phyloP scores from a whole-genome alignment of 2,888 invertebrate genomes.

The Trichogramma dendrolimi region DNA sequence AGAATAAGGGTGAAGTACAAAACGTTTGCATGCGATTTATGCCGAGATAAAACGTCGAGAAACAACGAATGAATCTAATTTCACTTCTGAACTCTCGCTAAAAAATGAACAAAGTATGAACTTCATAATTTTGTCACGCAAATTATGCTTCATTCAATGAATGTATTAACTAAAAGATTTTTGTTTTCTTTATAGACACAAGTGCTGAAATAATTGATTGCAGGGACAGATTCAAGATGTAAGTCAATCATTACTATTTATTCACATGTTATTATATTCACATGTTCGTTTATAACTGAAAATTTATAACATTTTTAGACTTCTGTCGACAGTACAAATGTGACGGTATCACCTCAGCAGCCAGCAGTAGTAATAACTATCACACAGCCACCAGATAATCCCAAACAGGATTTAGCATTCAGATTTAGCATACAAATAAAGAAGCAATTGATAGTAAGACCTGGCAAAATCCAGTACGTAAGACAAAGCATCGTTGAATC shows the following conservation, averaged over 20 bases:
- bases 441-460: too few relatives aligned
- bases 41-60: constrained; percentile 45
- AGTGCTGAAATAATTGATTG: constrained; percentile 12
- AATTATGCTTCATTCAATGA: too few relatives aligned
- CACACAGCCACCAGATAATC: too few relatives aligned
- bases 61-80: constrained; percentile 14
- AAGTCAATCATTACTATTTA: constrained; percentile 29
- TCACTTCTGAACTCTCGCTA: not conserved
- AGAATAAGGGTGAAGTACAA: constrained; percentile 68
- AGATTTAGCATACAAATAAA: too few relatives aligned
- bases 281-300: not conserved
- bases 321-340: too few relatives aligned
- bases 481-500: too few relatives aligned
- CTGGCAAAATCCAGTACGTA: too few relatives aligned
- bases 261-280: constrained; percentile 1
- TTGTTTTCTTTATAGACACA: not conserved
- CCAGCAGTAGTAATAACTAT: too few relatives aligned
- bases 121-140: not conserved
- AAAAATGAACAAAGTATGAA: constrained; percentile 24
- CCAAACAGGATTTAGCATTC: too few relatives aligned
- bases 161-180: too few relatives aligned
- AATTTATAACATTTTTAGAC: not conserved
- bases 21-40: constrained; percentile 64
- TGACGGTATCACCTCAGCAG: too few relatives aligned
- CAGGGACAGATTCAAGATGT: constrained; percentile 35